phyloP scores from a whole-genome alignment of 2,888 invertebrate species.

The Rhagophthalmus giganteus region DNA sequence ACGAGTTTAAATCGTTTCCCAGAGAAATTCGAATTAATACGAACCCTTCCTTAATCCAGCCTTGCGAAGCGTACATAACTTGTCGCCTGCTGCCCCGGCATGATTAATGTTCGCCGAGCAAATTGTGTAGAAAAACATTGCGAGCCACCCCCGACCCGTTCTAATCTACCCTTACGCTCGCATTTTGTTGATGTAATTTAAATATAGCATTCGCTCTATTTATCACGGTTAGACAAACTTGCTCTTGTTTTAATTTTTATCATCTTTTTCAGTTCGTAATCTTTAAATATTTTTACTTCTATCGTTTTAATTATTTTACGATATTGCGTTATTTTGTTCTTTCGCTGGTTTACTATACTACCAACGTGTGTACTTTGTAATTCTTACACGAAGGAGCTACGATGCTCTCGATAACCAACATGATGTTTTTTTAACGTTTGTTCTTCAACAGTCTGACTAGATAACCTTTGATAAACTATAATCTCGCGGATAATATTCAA shows the following conservation, averaged over 20 bases:
- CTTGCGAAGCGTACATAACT: slow-evolving; percentile 33
- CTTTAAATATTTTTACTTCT: background rate
- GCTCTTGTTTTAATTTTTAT: slow-evolving; percentile 2
- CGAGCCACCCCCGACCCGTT: slow-evolving; percentile 40
- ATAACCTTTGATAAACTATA: no score
- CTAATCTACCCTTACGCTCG: slow-evolving; percentile 38
- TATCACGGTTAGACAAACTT: slow-evolving; percentile 23
- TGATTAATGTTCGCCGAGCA: slow-evolving; percentile 59
- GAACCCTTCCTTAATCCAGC: slow-evolving; percentile 34
- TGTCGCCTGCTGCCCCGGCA: slow-evolving; percentile 37
- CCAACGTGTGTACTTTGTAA: background rate
- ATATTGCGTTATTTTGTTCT: background rate
- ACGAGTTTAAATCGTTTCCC: slow-evolving; percentile 28
- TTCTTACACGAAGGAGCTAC: no score
- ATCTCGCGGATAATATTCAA: no score
- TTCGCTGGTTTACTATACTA: background rate
- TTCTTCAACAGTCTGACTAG: no score
- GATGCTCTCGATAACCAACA: no score
- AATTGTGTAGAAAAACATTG: slow-evolving; percentile 60
- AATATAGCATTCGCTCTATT: slow-evolving; percentile 38
- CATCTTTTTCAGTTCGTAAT: background rate
- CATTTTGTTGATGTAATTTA: slow-evolving; percentile 36
- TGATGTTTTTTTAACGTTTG: no score
- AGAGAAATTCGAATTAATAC: slow-evolving; percentile 32
- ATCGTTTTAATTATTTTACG: background rate